Conservation (phyloP, 2,113 vertebrate genomes). For the Acanthisitta chloris region DNA sequence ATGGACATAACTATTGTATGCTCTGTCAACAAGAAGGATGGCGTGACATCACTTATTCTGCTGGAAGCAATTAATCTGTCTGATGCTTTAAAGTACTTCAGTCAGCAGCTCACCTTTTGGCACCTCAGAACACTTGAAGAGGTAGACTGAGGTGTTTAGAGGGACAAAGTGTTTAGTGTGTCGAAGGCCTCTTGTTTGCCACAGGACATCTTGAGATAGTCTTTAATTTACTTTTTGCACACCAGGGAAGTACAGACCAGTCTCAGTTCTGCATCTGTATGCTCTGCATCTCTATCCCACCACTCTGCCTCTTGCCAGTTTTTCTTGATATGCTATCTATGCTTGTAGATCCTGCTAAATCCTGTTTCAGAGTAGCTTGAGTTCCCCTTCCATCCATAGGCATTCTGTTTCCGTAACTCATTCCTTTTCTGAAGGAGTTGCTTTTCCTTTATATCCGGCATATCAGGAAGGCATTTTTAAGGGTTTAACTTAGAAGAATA, state of each 20-base stretch:
- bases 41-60: background rate
- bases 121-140: background rate
- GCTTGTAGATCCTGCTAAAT: background rate
- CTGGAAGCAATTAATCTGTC: background rate
- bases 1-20: background rate
- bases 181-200: background rate
- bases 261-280: background rate
- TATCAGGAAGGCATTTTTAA: background rate
- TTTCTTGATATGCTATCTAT: background rate
- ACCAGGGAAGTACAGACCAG: rapidly evolving
- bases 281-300: background rate
- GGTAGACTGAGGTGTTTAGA: background rate
- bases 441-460: background rate
- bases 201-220: background rate
- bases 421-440: background rate
- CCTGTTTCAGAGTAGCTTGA: background rate
- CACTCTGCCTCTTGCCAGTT: background rate
- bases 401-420: background rate
- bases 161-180: background rate
- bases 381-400: background rate
- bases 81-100: background rate
- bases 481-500: rapidly evolving
- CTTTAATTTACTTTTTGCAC: background rate
- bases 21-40: background rate
- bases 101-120: background rate